Percentiles rank a stretch among this genome's conserved stretches.
Conservation (phyloP, 2,888 invertebrate species). For the Caenorhabditis sinica region DNA sequence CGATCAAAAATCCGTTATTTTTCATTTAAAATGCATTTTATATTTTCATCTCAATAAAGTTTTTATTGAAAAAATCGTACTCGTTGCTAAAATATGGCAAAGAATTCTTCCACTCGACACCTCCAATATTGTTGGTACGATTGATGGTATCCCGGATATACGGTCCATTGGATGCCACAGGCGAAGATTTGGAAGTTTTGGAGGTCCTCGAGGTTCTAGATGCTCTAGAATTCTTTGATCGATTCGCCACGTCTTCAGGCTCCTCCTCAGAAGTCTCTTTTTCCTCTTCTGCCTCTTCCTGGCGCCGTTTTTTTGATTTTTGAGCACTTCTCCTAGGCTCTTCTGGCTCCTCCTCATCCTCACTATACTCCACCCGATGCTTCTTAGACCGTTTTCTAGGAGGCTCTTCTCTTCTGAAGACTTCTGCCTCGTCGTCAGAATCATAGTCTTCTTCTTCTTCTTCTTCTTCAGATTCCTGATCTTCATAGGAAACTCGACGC, state of each 20-base stretch:
- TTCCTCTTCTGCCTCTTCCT: background rate
- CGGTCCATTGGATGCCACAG: background rate
- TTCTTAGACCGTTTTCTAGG: background rate
- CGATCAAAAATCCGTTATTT: too few relatives aligned
- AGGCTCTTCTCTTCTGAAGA: background rate
- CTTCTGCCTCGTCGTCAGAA: slow-evolving; percentile 17
- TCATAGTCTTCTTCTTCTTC: slow-evolving; percentile 1
- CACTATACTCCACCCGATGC: background rate
- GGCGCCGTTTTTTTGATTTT: background rate
- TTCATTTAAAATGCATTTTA: too few relatives aligned
- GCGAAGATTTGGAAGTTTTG: background rate
- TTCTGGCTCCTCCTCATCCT: background rate
- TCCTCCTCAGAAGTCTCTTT: background rate
- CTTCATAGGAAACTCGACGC: background rate
- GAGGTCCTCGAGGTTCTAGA: background rate
- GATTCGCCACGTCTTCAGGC: background rate
- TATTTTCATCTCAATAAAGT: too few relatives aligned
- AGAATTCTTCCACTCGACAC: background rate
- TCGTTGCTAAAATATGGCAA: background rate
- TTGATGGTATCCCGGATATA: background rate
- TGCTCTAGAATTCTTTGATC: background rate
- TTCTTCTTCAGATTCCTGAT: slow-evolving; percentile 15
- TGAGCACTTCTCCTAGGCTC: background rate
- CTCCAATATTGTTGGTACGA: background rate
- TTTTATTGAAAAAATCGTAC: background rate